Percentiles rank a stretch among this genome's conserved stretches.
phyloP scores from a whole-genome alignment of 1,140 invertebrate genomes.

The Meloidogyne floridensis region DNA sequence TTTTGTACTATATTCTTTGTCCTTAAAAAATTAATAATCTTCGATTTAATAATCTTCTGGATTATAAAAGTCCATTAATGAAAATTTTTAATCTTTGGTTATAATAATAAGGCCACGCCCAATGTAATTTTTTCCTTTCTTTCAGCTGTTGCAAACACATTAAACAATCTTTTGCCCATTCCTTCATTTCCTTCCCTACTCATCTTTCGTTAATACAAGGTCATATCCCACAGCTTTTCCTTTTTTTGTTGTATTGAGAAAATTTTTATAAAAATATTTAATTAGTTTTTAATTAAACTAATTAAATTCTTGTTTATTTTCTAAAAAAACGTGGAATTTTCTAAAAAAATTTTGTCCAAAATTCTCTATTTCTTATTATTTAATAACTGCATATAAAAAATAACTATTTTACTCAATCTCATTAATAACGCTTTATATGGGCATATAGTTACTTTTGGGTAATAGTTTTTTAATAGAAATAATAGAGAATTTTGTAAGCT shows the following conservation, averaged over 20 bases:
- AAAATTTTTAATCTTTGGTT: constrained; percentile 3
- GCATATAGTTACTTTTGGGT: no score
- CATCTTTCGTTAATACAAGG: background rate
- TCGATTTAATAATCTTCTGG: background rate
- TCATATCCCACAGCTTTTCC: background rate
- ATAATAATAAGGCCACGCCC: background rate
- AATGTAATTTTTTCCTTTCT: background rate
- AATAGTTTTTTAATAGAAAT: no score
- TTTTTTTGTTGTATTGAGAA: background rate
- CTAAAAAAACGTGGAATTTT: no score
- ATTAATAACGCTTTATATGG: no score
- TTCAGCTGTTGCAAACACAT: background rate
- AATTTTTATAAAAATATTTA: background rate
- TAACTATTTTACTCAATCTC: no score
- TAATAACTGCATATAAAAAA: no score
- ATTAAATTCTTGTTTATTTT: no score
- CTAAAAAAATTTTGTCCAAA: no score
- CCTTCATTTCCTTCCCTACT: constrained; percentile 4
- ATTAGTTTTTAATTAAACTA: background rate
- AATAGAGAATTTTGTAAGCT: no score
- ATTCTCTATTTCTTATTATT: no score
- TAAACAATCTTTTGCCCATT: background rate
- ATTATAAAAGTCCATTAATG: background rate
- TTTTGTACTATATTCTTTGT: no score
- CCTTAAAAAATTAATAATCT: no score